Percentiles rank a stretch among this genome's conserved stretches.
These are phyloP conservation scores for Lampris megalopsis DNA, from an alignment of 2,113 vertebrate species.

Conservation along the genomic window DNA sequence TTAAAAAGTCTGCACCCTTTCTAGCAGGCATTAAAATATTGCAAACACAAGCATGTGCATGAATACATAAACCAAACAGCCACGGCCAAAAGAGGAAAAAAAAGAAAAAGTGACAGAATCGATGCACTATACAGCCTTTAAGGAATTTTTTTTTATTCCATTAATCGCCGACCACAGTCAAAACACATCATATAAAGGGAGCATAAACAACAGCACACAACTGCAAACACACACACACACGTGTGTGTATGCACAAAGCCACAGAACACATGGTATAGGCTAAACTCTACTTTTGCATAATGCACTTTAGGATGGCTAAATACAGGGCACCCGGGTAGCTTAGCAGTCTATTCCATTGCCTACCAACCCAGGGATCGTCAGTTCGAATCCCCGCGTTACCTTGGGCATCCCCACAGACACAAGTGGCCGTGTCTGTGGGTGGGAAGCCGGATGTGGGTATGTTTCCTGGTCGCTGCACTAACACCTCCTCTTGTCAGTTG, in stretches of 20 bases:
- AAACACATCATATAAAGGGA: conserved; percentile 49
- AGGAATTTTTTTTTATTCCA: conserved; percentile 52
- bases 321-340: no score
- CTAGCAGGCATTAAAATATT: conserved; percentile 53
- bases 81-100: not conserved
- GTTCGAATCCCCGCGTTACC: no score
- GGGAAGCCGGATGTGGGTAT: no score
- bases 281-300: conserved; percentile 50
- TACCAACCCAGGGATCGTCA: no score
- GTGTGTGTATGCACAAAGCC: no score
- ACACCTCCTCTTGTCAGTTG: no score
- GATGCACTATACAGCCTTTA: conserved; percentile 48
- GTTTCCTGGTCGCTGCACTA: no score
- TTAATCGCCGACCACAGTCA: conserved; percentile 67
- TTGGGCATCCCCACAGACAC: no score
- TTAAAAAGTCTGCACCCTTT: conserved; percentile 44
- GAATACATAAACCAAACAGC: conserved; percentile 52
- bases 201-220: conserved; percentile 45
- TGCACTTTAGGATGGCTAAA: conserved; percentile 10
- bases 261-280: not conserved
- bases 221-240: conserved; percentile 11
- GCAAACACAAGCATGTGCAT: conserved; percentile 56
- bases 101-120: conserved; percentile 64
- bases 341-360: no score
- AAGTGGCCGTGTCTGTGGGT: no score